Percentiles rank a stretch among this genome's conserved stretches.
These are phyloP conservation scores for Phalacrocorax aristotelis DNA, from an alignment of 2,113 vertebrate genomes.

Conservation along the genomic window DNA sequence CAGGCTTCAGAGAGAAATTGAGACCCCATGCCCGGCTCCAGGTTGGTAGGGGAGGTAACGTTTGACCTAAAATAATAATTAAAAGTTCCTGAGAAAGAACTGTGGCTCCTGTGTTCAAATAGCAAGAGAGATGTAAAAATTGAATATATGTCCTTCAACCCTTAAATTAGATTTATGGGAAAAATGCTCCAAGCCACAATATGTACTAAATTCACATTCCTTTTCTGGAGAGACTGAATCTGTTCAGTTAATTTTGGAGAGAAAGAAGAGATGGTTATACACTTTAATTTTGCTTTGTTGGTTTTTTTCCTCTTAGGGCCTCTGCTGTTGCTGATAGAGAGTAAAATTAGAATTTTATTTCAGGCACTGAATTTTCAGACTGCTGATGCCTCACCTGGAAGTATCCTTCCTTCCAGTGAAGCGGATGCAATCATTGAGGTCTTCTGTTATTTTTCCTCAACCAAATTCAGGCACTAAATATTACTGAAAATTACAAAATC, in stretches of 20 bases:
- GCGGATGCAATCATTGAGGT: not conserved
- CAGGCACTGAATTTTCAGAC: slow-evolving; percentile 1
- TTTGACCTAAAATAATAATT: not conserved
- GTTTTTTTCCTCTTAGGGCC: not conserved
- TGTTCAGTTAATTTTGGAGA: not conserved
- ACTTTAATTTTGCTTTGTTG: not conserved
- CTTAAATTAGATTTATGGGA: not conserved
- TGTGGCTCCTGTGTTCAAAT: not conserved
- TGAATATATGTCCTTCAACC: not conserved
- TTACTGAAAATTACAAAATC: slow-evolving; percentile 23
- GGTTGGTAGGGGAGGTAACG: not conserved
- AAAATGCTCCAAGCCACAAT: not conserved
- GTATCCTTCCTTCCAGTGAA: not conserved
- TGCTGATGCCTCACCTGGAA: not conserved
- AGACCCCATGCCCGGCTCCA: not conserved
- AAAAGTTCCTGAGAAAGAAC: not conserved
- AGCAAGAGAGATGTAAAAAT: not conserved
- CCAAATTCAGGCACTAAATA: slow-evolving; percentile 22
- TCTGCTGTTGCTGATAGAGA: not conserved
- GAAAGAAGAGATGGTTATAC: not conserved
- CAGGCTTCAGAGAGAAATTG: not conserved
- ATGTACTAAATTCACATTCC: not conserved
- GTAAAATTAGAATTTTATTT: slow-evolving; percentile 47
- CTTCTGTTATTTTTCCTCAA: not conserved
- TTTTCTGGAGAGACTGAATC: not conserved